phyloP scores from a whole-genome alignment of 2,113 vertebrate species.

The Corythornis vintsioides region DNA sequence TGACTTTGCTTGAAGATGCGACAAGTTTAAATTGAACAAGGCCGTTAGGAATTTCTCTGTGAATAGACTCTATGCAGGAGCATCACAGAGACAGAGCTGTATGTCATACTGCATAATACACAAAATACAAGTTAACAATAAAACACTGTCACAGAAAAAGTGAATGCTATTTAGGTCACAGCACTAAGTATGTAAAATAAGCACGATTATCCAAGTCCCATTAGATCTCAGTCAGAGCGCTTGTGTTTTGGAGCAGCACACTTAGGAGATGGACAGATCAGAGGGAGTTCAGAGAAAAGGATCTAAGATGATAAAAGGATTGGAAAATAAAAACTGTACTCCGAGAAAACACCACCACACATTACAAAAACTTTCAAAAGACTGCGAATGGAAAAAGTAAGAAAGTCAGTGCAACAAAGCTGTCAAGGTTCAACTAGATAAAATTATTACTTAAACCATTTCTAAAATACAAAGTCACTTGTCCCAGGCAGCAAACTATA shows the following conservation, averaged over 20 bases:
- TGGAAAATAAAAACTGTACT: slow-evolving; percentile 9
- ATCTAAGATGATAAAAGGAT: slow-evolving; percentile 31
- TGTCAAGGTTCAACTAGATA: neutral
- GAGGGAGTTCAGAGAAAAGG: slow-evolving; percentile 9
- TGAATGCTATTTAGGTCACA: slow-evolving; percentile 43
- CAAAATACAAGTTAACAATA: neutral
- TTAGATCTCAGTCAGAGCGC: neutral
- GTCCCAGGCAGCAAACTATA: neutral
- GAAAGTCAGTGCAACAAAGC: neutral
- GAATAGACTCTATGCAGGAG: neutral
- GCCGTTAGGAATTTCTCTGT: neutral
- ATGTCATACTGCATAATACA: slow-evolving; percentile 1
- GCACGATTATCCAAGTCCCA: neutral
- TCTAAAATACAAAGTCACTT: neutral
- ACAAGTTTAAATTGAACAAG: neutral
- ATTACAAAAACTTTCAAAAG: slow-evolving; percentile 6
- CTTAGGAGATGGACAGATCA: slow-evolving; percentile 41
- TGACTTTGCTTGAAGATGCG: neutral
- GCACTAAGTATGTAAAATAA: slow-evolving; percentile 40
- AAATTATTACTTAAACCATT: neutral
- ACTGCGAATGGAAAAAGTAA: neutral
- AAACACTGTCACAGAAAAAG: neutral
- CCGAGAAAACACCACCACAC: neutral
- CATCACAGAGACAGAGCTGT: neutral
- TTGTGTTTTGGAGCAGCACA: neutral